Conservation (phyloP, 1,140 invertebrate genomes). For the Spodoptera litura region DNA sequence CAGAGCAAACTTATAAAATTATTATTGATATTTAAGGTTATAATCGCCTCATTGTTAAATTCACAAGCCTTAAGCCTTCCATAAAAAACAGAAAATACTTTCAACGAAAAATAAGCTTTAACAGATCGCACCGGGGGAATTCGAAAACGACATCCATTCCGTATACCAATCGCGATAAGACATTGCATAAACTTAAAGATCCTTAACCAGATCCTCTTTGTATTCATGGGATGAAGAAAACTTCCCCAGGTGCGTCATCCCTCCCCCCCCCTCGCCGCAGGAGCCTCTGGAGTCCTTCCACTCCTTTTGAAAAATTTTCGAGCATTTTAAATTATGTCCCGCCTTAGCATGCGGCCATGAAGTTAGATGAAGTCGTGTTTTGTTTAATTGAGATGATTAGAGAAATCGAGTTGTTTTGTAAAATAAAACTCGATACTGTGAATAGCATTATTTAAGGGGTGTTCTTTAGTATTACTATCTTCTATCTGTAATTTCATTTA, state of each 20-base stretch:
- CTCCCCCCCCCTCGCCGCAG: constrained; percentile 2
- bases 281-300: constrained; percentile 26
- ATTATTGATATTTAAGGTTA: no score
- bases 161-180: constrained; percentile 31
- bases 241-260: constrained; percentile 62
- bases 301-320: constrained; percentile 68
- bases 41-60: no score
- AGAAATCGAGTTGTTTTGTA: no score
- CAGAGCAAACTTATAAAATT: no score
- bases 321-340: constrained; percentile 74
- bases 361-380: background rate
- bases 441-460: no score
- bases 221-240: constrained; percentile 76
- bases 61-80: background rate
- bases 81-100: background rate
- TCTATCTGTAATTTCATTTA: no score
- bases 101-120: background rate
- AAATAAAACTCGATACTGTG: no score
- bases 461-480: no score
- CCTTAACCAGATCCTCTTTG: constrained; percentile 66
- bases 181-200: constrained; percentile 44
- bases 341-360: constrained; percentile 44
- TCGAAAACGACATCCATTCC: constrained; percentile 16
- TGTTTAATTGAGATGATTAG: background rate
- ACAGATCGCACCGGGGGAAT: background rate